phyloP scores from a whole-genome alignment of 2,113 vertebrate genomes.

The Indri indri region DNA sequence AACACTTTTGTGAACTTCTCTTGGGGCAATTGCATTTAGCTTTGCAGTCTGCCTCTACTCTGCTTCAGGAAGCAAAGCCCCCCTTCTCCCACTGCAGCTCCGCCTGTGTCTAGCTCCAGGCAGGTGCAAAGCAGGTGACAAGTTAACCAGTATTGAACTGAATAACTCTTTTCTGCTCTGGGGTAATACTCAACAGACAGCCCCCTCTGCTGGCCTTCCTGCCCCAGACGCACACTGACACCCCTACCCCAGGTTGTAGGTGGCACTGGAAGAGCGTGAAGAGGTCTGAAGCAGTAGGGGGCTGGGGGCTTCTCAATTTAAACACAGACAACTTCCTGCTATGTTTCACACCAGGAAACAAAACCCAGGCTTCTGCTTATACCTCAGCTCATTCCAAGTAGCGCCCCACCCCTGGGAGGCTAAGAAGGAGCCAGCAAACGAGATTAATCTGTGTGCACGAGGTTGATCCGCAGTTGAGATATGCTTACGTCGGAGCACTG shows the following conservation, averaged over 20 bases:
- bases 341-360: background rate
- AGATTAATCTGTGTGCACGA: slow-evolving; percentile 89
- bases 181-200: background rate
- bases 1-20: background rate
- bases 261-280: background rate
- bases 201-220: background rate
- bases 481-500: slow-evolving; percentile 60
- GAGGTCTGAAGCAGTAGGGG: background rate
- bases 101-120: slow-evolving; percentile 40
- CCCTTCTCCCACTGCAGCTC: background rate
- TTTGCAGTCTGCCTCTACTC: background rate
- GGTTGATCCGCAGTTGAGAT: slow-evolving; percentile 84
- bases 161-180: background rate
- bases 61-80: background rate
- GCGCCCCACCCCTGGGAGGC: slow-evolving; percentile 25
- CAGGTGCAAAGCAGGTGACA: background rate
- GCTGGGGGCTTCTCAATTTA: background rate
- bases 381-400: background rate
- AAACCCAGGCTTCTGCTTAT: slow-evolving; percentile 52
- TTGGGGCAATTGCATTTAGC: background rate
- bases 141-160: background rate
- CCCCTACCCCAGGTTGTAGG: background rate
- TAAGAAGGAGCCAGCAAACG: slow-evolving; percentile 85
- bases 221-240: background rate
- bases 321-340: background rate